These are phyloP conservation scores for Hypothenemus hampei DNA, from an alignment of 1,140 invertebrate species.

Conservation along the genomic window DNA sequence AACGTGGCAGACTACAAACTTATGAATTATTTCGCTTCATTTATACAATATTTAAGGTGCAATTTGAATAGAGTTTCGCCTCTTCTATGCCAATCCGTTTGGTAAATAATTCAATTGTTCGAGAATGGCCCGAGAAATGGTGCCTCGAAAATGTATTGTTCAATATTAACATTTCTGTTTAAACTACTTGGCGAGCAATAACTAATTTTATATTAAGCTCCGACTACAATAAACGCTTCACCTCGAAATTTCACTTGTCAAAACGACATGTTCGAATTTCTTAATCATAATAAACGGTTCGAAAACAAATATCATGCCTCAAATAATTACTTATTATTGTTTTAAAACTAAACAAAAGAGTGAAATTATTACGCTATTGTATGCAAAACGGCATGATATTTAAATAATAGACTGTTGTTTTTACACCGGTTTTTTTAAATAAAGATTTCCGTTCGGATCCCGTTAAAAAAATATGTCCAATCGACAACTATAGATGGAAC, in stretches of 20 bases:
- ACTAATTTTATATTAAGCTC: conserved; percentile 37
- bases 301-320: conserved; percentile 18
- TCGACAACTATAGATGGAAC: too few relatives aligned
- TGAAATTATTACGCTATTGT: conserved; percentile 8
- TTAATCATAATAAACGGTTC: conserved; percentile 1
- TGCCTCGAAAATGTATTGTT: conserved; percentile 41
- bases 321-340: conserved; percentile 4
- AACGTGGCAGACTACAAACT: conserved; percentile 48
- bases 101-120: conserved; percentile 48
- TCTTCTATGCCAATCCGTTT: conserved; percentile 47
- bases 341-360: conserved; percentile 12
- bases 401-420: conserved; percentile 14
- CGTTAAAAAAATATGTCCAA: too few relatives aligned
- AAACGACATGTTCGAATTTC: not conserved
- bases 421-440: too few relatives aligned
- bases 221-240: not conserved
- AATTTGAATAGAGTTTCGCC: conserved; percentile 47
- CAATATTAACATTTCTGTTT: conserved; percentile 43
- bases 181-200: conserved; percentile 34
- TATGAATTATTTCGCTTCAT: conserved; percentile 47
- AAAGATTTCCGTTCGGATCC: conserved; percentile 4
- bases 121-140: conserved; percentile 43
- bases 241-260: not conserved
- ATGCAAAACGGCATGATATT: conserved; percentile 13
- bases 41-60: conserved; percentile 47